Conservation (phyloP, 2,797 vertebrate genomes). For the Helarctos malayanus region DNA sequence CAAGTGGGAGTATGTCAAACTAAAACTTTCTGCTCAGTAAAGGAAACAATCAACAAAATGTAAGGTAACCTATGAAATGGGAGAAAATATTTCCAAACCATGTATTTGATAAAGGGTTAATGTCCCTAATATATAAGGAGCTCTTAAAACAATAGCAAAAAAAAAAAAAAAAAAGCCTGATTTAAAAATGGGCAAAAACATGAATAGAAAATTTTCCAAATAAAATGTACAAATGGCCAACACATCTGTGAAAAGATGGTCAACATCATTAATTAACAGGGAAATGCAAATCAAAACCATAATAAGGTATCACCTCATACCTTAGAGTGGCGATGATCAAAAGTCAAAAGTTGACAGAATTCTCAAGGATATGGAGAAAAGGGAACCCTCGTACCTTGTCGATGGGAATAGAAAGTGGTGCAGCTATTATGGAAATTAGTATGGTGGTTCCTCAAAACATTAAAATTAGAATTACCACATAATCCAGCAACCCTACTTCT, state of each 20-base stretch:
- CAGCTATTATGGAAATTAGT: neutral
- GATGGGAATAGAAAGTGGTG: neutral
- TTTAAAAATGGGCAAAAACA: neutral
- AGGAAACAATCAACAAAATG: neutral
- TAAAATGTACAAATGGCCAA: neutral
- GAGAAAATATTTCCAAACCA: neutral
- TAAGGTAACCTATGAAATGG: neutral
- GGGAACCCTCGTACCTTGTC: neutral
- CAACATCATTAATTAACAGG: neutral
- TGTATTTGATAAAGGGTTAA: neutral
- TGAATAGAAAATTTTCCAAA: neutral
- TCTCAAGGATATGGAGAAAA: neutral
- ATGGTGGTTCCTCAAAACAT: neutral
- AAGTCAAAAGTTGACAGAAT: neutral
- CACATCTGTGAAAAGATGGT: neutral
- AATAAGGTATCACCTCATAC: neutral
- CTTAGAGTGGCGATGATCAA: neutral
- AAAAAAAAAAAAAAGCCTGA: no score
- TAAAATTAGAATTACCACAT: neutral
- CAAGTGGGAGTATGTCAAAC: neutral
- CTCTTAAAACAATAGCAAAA: neutral
- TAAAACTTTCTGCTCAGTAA: neutral
- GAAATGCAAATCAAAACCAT: neutral
- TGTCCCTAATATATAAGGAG: neutral
- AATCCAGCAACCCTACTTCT: neutral